Percentiles rank a stretch among this genome's conserved stretches.
Conservation (phyloP, 2,888 invertebrate species). For the Allacma fusca region DNA sequence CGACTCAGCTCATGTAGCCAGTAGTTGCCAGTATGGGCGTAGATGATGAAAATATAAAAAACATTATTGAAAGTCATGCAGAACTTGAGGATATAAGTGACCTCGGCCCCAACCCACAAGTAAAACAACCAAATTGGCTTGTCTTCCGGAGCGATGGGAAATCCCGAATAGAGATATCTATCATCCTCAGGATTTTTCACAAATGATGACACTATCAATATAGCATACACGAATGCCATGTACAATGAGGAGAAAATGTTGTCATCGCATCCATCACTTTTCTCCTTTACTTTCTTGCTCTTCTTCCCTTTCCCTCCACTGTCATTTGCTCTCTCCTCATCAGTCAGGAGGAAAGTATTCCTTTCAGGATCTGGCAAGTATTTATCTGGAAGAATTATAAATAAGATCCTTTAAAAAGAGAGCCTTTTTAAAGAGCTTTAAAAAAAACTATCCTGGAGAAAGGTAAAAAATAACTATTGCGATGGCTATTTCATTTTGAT, state of each 20-base stretch:
- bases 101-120: constrained; percentile 9
- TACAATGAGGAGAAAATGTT: constrained; percentile 34
- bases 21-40: constrained; percentile 34
- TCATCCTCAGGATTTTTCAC: constrained; percentile 18
- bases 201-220: constrained; percentile 27
- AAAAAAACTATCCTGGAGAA: no score
- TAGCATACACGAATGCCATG: constrained; percentile 35
- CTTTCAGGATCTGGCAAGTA: not conserved
- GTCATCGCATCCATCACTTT: constrained; percentile 37
- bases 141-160: not conserved
- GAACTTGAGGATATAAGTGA: constrained; percentile 18
- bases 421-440: no score
- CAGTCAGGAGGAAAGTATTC: not conserved
- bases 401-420: no score
- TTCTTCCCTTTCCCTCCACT: not conserved
- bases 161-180: constrained; percentile 18
- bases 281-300: constrained; percentile 3
- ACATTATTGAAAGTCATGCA: constrained; percentile 31
- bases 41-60: constrained; percentile 37
- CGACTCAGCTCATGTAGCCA: constrained; percentile 28
- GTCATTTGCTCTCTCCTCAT: no score
- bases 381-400: not conserved
- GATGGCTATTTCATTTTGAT: no score
- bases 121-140: not conserved
- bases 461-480: no score